Conservation (phyloP, 2,888 invertebrate genomes). For the Synergus japonicus region DNA sequence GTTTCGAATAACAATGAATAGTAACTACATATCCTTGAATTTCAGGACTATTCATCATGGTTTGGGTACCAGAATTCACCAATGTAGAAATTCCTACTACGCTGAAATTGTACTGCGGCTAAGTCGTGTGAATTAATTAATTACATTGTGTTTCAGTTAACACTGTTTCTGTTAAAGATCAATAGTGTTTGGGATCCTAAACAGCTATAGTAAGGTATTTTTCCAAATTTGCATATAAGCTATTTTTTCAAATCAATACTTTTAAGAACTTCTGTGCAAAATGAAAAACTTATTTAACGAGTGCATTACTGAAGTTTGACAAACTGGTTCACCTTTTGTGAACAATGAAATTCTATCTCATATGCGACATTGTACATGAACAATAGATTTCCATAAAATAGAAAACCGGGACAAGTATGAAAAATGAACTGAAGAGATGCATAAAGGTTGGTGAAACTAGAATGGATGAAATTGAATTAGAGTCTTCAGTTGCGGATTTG, state of each 20-base stretch:
- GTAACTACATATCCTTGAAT: background rate
- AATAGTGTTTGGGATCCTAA: background rate
- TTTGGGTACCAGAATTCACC: background rate
- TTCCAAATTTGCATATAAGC: background rate
- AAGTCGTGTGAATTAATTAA: conserved; percentile 13
- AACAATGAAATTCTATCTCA: conserved; percentile 6
- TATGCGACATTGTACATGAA: background rate
- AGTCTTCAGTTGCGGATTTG: conserved; percentile 7
- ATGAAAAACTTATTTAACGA: background rate
- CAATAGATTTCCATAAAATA: conserved; percentile 17
- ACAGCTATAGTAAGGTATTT: background rate
- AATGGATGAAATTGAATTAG: conserved; percentile 34
- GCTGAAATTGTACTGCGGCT: background rate
- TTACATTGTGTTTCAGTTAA: conserved; percentile 15
- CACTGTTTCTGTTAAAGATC: background rate
- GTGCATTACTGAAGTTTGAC: background rate
- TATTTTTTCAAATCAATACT: too few relatives aligned
- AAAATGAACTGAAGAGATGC: conserved; percentile 17
- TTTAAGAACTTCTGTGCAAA: too few relatives aligned
- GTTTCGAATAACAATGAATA: background rate
- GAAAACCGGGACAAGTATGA: conserved; percentile 10
- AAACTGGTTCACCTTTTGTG: conserved; percentile 1
- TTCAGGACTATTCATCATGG: background rate
- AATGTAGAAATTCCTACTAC: background rate
- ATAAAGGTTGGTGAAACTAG: conserved; percentile 16